Percentiles rank a stretch among this genome's conserved stretches.
Conservation (phyloP, 1,140 invertebrate genomes). For the Diuraphis noxia region DNA sequence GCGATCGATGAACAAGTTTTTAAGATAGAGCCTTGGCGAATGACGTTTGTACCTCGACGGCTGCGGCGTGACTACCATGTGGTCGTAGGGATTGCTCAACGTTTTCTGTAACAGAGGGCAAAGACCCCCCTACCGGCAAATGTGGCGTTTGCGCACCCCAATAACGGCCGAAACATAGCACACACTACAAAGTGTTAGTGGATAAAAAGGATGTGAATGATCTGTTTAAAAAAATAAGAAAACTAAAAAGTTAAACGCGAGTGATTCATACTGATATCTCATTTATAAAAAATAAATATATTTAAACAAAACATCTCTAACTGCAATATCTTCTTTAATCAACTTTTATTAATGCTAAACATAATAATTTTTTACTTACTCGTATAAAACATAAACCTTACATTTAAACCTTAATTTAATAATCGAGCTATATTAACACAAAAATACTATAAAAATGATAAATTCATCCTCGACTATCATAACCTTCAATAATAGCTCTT, state of each 20-base stretch:
- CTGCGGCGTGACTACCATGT: conserved; percentile 53
- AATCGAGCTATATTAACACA: background rate
- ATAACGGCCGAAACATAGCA: background rate
- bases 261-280: background rate
- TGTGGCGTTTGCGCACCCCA: conserved; percentile 23
- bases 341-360: background rate
- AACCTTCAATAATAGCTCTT: no score
- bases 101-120: background rate
- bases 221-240: background rate
- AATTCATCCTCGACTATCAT: background rate
- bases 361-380: background rate
- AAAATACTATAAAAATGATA: background rate
- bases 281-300: background rate
- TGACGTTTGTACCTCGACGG: background rate
- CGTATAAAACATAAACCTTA: background rate
- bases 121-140: conserved; percentile 26
- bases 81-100: conserved; percentile 33
- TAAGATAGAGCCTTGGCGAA: background rate
- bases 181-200: background rate
- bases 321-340: background rate
- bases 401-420: background rate
- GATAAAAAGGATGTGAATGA: background rate
- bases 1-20: background rate
- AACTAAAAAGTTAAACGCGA: background rate
- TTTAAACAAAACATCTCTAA: background rate